A percentile compares a stretch with the other conserved stretches of the same genome.
phyloP scores from a whole-genome alignment of 2,888 invertebrate species.

The Plagiodera versicolora region DNA sequence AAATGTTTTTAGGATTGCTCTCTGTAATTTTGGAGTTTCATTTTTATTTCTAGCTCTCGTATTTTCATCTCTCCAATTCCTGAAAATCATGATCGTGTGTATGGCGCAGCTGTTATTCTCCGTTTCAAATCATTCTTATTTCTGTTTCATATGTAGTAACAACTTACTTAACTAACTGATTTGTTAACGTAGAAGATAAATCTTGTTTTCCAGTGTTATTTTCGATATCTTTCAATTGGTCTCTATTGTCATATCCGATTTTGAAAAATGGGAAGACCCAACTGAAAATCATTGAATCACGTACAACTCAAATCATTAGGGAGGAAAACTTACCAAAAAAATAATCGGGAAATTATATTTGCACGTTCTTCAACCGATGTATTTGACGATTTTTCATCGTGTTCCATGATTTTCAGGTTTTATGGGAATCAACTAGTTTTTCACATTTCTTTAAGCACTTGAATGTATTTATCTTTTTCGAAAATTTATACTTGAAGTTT shows the following conservation, averaged over 20 bases:
- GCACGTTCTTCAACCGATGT: neutral
- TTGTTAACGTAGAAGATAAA: neutral
- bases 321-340: neutral
- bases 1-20: slow-evolving; percentile 29
- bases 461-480: neutral
- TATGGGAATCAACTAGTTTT: neutral
- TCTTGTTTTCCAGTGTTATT: neutral
- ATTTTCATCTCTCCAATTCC: slow-evolving; percentile 50
- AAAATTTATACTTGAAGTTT: neutral
- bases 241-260: neutral
- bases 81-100: neutral
- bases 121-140: too few species aligned
- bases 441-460: neutral
- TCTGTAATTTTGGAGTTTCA: slow-evolving; percentile 41
- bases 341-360: neutral
- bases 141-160: too few species aligned
- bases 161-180: neutral
- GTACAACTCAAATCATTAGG: neutral
- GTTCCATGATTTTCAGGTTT: neutral
- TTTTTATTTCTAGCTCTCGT: slow-evolving; percentile 43
- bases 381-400: neutral
- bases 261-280: neutral
- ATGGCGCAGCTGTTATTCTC: too few species aligned
- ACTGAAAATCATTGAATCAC: neutral
- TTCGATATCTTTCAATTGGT: neutral